phyloP scores from a whole-genome alignment of 2,797 vertebrate species.

The Podargus strigoides region DNA sequence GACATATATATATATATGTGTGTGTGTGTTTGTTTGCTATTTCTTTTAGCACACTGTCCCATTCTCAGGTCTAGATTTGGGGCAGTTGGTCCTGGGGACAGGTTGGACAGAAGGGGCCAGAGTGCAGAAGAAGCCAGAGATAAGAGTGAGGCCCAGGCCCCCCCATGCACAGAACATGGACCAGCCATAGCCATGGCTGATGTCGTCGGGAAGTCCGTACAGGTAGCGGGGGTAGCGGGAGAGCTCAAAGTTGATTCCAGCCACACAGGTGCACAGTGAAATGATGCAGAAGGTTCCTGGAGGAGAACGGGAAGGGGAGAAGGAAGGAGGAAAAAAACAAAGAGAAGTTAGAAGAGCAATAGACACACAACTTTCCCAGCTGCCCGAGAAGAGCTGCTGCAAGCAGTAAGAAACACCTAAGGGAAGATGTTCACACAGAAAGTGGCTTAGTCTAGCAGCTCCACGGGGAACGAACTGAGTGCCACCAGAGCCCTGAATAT shows the following conservation, averaged over 20 bases:
- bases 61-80: conserved; percentile 97
- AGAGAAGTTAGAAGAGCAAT: conserved; percentile 41
- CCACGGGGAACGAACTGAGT: neutral
- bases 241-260: conserved; percentile 98
- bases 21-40: conserved; percentile 35
- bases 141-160: conserved; percentile 95
- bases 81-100: conserved; percentile 92
- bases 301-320: conserved; percentile 20
- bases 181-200: conserved; percentile 98
- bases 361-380: neutral
- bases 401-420: neutral
- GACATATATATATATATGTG: conserved; percentile 34
- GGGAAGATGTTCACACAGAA: neutral
- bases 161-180: conserved; percentile 99
- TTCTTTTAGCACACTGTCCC: conserved; percentile 92
- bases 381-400: neutral
- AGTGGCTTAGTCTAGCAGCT: neutral
- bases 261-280: conserved; percentile 97
- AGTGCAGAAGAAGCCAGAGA: conserved; percentile 99
- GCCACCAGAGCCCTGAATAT: neutral
- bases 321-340: conserved; percentile 5
- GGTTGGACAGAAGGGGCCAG: conserved; percentile 97
- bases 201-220: conserved; percentile 94
- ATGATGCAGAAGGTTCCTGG: conserved; percentile 98
- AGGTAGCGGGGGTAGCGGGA: conserved; percentile 94